A percentile compares a stretch with the other conserved stretches of the same genome.
Conservation (phyloP, 2,797 vertebrate genomes). For the Ctenopoma multispine region DNA sequence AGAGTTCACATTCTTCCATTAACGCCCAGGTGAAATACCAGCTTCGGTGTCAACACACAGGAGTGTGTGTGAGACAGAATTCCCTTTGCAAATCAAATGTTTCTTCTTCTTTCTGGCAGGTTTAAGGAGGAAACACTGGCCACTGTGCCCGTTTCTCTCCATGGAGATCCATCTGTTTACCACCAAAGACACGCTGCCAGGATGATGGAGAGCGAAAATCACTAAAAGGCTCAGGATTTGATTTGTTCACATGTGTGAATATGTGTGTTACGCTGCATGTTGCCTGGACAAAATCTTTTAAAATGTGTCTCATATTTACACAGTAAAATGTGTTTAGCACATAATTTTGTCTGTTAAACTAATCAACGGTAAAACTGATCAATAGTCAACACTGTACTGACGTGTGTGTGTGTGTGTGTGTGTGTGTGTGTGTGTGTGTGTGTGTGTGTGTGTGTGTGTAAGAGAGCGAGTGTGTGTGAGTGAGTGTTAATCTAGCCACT, state of each 20-base stretch:
- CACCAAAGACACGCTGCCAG: slow-evolving; percentile 4
- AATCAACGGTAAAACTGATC: slow-evolving; percentile 48
- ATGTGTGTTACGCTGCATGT: not conserved
- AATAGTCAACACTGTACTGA: slow-evolving; percentile 25
- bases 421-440: too few species aligned
- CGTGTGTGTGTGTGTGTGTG: slow-evolving; percentile 9
- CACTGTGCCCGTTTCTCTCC: slow-evolving; percentile 33
- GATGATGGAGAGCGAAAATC: not conserved
- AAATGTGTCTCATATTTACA: not conserved
- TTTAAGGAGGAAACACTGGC: slow-evolving; percentile 44
- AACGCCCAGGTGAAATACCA: slow-evolving; percentile 37
- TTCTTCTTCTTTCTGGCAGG: slow-evolving; percentile 35
- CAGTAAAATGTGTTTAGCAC: not conserved
- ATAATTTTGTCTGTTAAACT: slow-evolving; percentile 21
- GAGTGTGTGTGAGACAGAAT: slow-evolving; percentile 17
- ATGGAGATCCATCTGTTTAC: slow-evolving; percentile 45
- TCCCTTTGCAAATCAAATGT: slow-evolving; percentile 7
- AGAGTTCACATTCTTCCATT: slow-evolving; percentile 40
- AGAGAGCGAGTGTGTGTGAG: slow-evolving; percentile 11
- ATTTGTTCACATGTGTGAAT: slow-evolving; percentile 28
- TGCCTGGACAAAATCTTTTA: not conserved
- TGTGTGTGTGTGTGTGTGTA: too few species aligned
- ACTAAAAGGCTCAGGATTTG: not conserved
- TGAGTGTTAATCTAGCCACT: slow-evolving; percentile 73
- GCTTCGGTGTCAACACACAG: not conserved